Base-by-base conservation (phyloP, 2,888 invertebrate species). In the Synanthedon tipuliformis region DNA sequence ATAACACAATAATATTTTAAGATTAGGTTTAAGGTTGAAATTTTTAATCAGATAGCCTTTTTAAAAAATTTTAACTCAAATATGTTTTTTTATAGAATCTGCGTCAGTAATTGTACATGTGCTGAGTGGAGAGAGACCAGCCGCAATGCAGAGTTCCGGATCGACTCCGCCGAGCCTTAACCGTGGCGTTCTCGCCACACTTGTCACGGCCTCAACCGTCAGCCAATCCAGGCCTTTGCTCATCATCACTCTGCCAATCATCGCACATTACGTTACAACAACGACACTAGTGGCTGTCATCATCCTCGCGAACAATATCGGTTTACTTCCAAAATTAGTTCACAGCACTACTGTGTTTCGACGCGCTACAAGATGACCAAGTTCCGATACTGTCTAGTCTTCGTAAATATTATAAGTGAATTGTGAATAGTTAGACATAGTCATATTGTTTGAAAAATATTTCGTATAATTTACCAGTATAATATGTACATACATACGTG, bases 101-200 rank as follows among this genome's bases (percentile, higher is more conserved):
- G 94, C 94, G 61, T 93, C 93, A 66, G 94, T 95, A 67, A 91
- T 93, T 70, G 94, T 94, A 59, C 94, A 94, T 86, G 94, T 94
- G 68, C 89, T 94, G 68, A 94, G 94, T 74, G 94, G 94, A 72
- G 91, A 90, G 78, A 81, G 90, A 58, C 90, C 90, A 56, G 91
- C 91, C 40, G 91, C 91, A 50, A 91, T 91, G 90, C 91, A 91
- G 68, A 88, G 88, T 54, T 87, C 86, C 0, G 80, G 85, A 0
- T 78, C 86, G 0, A 71, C 77, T 2, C 78, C 81, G 0, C 79
- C 76, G 2, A 72, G 71, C 45, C 69, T 82, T 40, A 76, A 76
- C 61, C 71, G 72, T n/a, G 73, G 71, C 50, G 64, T 85, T 48
- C 62, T 84, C 12, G 66, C 70, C 10, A 65, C 76, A n/a, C 62